These are phyloP conservation scores for Cyrtorhinus lividipennis DNA, from an alignment of 1,140 invertebrate genomes.

Conservation along the genomic window DNA sequence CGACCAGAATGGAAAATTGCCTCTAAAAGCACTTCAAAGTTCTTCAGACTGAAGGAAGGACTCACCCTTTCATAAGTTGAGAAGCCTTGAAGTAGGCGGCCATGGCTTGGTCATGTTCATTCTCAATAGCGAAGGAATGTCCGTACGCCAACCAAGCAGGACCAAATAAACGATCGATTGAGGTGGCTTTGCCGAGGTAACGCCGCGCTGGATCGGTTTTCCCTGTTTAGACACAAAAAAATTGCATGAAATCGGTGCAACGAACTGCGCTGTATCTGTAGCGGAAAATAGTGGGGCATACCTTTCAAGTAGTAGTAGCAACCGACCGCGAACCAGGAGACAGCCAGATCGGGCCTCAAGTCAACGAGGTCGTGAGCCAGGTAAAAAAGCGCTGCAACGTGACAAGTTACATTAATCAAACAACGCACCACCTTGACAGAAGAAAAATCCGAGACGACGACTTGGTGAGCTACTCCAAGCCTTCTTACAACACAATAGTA, in stretches of 20 bases:
- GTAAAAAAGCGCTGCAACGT: slow-evolving; percentile 66
- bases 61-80: slow-evolving; percentile 58
- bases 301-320: slow-evolving; percentile 93
- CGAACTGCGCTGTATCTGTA: no score
- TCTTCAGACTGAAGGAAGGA: not conserved
- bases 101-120: slow-evolving; percentile 97
- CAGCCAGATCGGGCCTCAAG: slow-evolving; percentile 77
- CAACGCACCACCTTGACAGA: not conserved
- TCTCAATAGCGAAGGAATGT: slow-evolving; percentile 91
- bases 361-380: slow-evolving; percentile 86
- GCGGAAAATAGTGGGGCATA: no score
- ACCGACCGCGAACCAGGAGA: slow-evolving; percentile 92
- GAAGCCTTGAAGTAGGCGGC: slow-evolving; percentile 91
- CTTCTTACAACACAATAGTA: no score
- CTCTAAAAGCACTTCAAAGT: no score
- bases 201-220: slow-evolving; percentile 77
- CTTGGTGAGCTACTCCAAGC: no score
- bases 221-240: no score
- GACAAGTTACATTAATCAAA: slow-evolving; percentile 24
- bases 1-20: no score
- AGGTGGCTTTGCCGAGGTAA: slow-evolving; percentile 83
- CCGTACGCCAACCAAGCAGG: slow-evolving; percentile 93
- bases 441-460: no score
- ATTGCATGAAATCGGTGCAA: slow-evolving; percentile 18
- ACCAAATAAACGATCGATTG: slow-evolving; percentile 76